Conservation (phyloP, 2,113 vertebrate species). For the Nothocercus julius region DNA sequence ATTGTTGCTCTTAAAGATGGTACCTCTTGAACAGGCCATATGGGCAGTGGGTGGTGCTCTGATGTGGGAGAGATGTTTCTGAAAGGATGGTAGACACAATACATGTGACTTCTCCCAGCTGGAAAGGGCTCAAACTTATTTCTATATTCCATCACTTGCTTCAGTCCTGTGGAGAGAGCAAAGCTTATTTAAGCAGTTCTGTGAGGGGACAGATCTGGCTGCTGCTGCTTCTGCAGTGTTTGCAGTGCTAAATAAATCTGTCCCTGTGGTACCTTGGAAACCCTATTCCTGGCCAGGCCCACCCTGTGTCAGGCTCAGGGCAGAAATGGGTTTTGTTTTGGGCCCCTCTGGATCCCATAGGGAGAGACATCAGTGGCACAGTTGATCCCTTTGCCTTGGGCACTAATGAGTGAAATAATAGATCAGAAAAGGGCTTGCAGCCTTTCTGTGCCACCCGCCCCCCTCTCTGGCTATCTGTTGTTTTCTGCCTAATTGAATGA, state of each 20-base stretch:
- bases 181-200: neutral
- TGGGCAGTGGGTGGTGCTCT: neutral
- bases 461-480: neutral
- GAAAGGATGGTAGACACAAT: neutral
- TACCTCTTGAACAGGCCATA: neutral
- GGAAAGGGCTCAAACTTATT: neutral
- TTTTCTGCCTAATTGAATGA: constrained; percentile 40
- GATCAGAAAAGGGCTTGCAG: neutral
- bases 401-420: neutral
- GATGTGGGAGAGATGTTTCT: neutral
- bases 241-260: neutral
- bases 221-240: neutral
- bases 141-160: neutral
- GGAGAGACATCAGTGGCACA: neutral
- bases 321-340: constrained; percentile 12
- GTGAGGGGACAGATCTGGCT: neutral
- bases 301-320: neutral
- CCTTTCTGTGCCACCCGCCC: constrained; percentile 39
- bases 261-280: neutral
- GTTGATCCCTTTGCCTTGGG: neutral
- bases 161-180: neutral
- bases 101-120: neutral
- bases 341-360: neutral
- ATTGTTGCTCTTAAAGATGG: neutral
- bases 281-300: neutral